These are phyloP conservation scores for Chrysolophus pictus DNA, from an alignment of 2,797 vertebrate species.

Conservation along the genomic window DNA sequence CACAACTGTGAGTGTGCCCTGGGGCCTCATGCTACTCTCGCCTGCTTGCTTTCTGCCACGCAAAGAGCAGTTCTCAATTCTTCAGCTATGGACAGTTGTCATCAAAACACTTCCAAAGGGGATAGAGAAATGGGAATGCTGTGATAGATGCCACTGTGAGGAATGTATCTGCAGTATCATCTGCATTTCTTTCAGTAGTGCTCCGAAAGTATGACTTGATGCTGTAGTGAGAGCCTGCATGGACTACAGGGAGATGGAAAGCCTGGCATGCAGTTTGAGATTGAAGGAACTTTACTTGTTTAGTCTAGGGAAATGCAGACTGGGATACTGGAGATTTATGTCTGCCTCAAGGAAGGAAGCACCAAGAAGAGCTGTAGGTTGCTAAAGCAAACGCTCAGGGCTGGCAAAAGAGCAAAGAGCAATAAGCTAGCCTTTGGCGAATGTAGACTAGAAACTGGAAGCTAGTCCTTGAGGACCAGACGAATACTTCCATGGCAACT, in stretches of 20 bases:
- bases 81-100: background rate
- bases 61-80: background rate
- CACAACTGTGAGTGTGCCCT: background rate
- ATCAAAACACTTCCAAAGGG: background rate
- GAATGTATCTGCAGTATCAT: background rate
- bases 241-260: background rate
- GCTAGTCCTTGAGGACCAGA: background rate
- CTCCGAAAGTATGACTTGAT: background rate
- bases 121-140: background rate
- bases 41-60: accelerated
- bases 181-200: background rate
- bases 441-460: background rate
- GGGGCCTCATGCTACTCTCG: background rate
- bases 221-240: accelerated
- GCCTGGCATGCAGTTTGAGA: background rate
- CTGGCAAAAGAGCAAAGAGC: background rate
- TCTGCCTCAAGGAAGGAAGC: background rate
- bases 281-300: conserved; percentile 25
- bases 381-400: background rate
- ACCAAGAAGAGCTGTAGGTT: background rate
- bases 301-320: background rate
- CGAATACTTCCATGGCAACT: background rate
- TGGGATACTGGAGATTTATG: background rate
- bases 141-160: background rate
- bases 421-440: background rate